These are phyloP conservation scores for Macroramphosus scolopax DNA, from an alignment of 2,797 vertebrate genomes.

Conservation along the genomic window DNA sequence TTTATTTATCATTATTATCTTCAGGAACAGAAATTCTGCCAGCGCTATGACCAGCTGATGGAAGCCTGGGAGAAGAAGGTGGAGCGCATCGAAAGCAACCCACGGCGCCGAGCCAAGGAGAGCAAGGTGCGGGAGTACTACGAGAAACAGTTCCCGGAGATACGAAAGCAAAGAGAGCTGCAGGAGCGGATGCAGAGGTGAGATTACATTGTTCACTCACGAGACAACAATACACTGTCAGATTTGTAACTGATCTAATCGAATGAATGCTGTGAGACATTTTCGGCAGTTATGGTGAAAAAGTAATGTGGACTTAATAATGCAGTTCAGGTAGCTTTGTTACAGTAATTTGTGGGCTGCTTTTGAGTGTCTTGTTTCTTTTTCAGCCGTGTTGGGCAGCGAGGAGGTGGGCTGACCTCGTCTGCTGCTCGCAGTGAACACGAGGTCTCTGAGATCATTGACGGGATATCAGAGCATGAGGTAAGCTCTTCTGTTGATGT, in stretches of 20 bases:
- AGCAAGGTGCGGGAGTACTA: conserved; percentile 97
- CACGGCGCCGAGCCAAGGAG: conserved; percentile 95
- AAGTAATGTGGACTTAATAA: too few species aligned
- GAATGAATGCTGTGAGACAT: too few species aligned
- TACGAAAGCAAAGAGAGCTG: conserved; percentile 96
- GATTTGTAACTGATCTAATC: too few species aligned
- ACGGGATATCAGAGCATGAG: conserved; percentile 99
- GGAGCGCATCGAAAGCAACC: conserved; percentile 98
- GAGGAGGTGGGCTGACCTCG: conserved; percentile 94
- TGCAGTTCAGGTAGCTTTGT: too few species aligned
- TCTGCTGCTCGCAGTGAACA: conserved; percentile 97
- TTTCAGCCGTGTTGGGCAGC: conserved; percentile 89
- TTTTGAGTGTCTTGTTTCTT: not conserved
- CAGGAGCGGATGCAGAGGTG: conserved; percentile 98
- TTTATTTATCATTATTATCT: conserved; percentile 21
- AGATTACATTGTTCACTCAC: not conserved
- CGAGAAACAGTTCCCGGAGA: conserved; percentile 97
- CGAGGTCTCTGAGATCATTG: conserved; percentile 98
- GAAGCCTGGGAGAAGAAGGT: conserved; percentile 99
- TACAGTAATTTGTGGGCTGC: too few species aligned
- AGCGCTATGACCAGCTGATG: conserved; percentile 98
- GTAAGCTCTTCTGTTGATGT: too few species aligned
- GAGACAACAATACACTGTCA: too few species aligned
- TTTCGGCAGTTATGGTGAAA: too few species aligned
- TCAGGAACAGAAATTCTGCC: conserved; percentile 98